Percentiles rank a stretch among this genome's conserved stretches.
phyloP scores from a whole-genome alignment of 2,797 vertebrate species.

The Tarsius wallacei region DNA sequence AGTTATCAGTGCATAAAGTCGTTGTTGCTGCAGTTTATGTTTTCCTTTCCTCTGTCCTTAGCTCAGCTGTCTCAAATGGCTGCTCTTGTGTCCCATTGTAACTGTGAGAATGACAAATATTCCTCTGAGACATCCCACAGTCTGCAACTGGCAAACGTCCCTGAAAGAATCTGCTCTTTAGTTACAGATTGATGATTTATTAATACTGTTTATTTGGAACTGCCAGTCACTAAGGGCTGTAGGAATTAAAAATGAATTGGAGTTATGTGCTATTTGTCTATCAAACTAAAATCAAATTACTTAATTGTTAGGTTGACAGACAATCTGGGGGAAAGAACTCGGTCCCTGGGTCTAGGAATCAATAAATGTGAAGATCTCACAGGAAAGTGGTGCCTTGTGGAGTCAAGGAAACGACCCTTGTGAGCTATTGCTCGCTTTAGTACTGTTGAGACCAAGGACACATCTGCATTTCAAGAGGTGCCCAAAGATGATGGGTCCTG shows the following conservation, averaged over 20 bases:
- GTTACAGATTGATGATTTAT: constrained; percentile 94
- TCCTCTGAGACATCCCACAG: constrained; percentile 79
- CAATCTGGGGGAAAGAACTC: constrained; percentile 59
- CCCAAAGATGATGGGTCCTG: neutral
- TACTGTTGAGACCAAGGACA: neutral
- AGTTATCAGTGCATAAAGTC: constrained; percentile 70
- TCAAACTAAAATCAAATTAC: constrained; percentile 88
- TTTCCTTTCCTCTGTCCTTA: constrained; percentile 72
- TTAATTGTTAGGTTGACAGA: constrained; percentile 72
- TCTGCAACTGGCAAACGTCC: constrained; percentile 79
- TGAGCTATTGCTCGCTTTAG: neutral
- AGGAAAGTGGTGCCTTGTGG: neutral
- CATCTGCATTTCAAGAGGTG: neutral
- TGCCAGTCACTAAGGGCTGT: constrained; percentile 89
- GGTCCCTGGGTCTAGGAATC: constrained; percentile 54
- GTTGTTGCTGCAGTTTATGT: constrained; percentile 35
- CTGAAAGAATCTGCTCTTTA: constrained; percentile 88
- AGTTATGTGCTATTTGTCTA: constrained; percentile 87
- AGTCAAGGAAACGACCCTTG: neutral
- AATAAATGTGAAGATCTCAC: constrained; percentile 7
- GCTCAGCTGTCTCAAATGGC: constrained; percentile 74
- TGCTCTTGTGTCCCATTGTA: constrained; percentile 44
- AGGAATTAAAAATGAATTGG: constrained; percentile 91
- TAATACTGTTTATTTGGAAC: constrained; percentile 92
- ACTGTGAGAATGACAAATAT: constrained; percentile 81